Evolutionary conservation across 2,113 vertebrate species (phyloP), one percentile per base, ranked within the genome.

Genomic region (Tringa solitaria): DNA sequence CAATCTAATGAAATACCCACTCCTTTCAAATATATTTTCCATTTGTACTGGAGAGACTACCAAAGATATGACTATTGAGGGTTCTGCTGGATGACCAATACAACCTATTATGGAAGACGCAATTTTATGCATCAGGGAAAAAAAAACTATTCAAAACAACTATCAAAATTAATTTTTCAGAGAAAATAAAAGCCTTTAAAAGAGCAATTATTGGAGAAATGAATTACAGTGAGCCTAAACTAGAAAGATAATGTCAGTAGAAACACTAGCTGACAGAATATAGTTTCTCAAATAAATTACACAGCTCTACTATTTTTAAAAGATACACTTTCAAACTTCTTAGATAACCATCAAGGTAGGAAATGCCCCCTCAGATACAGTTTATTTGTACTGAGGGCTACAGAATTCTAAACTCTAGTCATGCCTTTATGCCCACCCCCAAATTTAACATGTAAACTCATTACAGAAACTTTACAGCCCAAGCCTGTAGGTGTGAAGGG

Each of bases 401-500:
- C 83, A 92, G 89, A 92, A 93, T n/a, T 76, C 79, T 80, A 77
- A 90, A 88, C 68, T 95, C 59, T 73, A 89, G 87, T 93, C 86
- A 91, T 76, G 82, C 76, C 83, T 96, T 92, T 56, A 83, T 90
- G 61, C 74, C 75, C 74, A 94, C 22, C 45, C 67, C 81, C 70
- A 91, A 91, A 85, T 89, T 94, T 69, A 95, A 96, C 74, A 83
- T 79, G 51, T 78, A 96, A 93, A 89, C 69, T 91, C 81, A 91
- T 48, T 76, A 84, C 60, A 95, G 88, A 95, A 92, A 94, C 92
- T 88, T 93, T 95, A 76, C 90, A 95, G 94, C 54, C 91, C 83
- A 92, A 69, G 79, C 32, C 68, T 92, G 91, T 92, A 92, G 95
- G 96, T 90, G 95, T 97, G 87, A 95, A 89, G 91, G 86, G 93